phyloP scores from a whole-genome alignment of 1,140 invertebrate species.

The Lasioglossum baleicum region DNA sequence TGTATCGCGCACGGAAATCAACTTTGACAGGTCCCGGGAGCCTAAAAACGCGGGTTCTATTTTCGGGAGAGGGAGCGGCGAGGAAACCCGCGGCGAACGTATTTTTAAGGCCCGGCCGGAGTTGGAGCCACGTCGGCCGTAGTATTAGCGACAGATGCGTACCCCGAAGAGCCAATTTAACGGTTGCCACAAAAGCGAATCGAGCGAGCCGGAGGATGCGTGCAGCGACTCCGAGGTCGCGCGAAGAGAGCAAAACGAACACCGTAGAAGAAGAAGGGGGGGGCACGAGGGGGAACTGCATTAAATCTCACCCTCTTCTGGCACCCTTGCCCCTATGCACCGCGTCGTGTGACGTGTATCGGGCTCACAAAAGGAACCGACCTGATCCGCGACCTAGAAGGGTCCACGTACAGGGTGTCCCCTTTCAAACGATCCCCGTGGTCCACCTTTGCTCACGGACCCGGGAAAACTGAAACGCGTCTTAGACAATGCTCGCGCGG shows the following conservation, averaged over 20 bases:
- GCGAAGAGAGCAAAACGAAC: conserved; percentile 33
- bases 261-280: not conserved
- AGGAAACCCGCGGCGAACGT: conserved; percentile 2
- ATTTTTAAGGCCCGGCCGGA: conserved; percentile 38
- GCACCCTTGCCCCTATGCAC: conserved; percentile 39
- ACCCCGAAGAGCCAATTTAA: conserved; percentile 70
- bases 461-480: not conserved
- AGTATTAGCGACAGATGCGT: conserved; percentile 69
- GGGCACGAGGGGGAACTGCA: conserved; percentile 19
- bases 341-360: conserved; percentile 53
- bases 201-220: conserved; percentile 55
- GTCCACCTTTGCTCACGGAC: not conserved
- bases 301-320: conserved; percentile 62
- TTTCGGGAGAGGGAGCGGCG: not conserved
- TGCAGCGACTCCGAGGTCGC: conserved; percentile 31
- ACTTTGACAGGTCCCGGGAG: not conserved
- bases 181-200: conserved; percentile 67
- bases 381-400: conserved; percentile 54
- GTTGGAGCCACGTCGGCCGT: not conserved
- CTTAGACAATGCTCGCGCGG: not conserved
- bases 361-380: conserved; percentile 57
- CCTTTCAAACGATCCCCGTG: conserved; percentile 27
- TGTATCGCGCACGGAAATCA: not conserved
- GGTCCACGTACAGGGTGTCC: conserved; percentile 18
- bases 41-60: conserved; percentile 19